A percentile compares a stretch with the other conserved stretches of the same genome.
These are phyloP conservation scores for Colossoma macropomum DNA, from an alignment of 2,113 vertebrate species.

Conservation along the genomic window DNA sequence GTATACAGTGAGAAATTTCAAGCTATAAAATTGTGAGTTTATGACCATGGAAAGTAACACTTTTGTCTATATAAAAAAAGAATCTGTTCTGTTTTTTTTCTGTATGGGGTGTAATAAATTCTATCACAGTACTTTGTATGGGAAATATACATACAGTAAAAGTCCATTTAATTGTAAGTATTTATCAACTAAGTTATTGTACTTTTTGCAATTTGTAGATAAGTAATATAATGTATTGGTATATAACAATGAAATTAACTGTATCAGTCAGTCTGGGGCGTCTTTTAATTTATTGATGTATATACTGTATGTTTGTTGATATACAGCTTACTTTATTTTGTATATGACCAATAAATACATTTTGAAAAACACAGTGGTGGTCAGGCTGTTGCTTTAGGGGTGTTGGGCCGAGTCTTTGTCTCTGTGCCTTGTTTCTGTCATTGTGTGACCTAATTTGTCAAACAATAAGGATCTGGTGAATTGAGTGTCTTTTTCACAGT, in stretches of 20 bases:
- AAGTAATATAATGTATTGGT: constrained; percentile 80
- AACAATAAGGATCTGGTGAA: constrained; percentile 22
- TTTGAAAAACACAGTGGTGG: constrained; percentile 78
- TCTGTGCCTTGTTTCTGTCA: neutral
- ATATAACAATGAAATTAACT: constrained; percentile 76
- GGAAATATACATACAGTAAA: constrained; percentile 75
- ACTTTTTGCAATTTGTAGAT: constrained; percentile 83
- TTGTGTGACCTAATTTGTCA: constrained; percentile 45
- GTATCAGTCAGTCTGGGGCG: constrained; percentile 78
- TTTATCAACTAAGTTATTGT: constrained; percentile 96
- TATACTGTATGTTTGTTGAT: constrained; percentile 95
- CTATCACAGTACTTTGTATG: constrained; percentile 77
- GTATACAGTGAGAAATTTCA: constrained; percentile 64
- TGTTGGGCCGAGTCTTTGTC: neutral
- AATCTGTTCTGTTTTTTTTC: constrained; percentile 74
- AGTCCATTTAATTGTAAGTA: constrained; percentile 83
- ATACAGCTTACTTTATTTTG: constrained; percentile 98
- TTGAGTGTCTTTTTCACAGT: constrained; percentile 11
- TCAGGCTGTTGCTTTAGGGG: neutral
- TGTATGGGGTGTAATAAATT: constrained; percentile 81
- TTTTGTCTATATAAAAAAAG: constrained; percentile 31
- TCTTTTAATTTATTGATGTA: constrained; percentile 97
- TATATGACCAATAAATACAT: constrained; percentile 99
- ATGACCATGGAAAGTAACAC: constrained; percentile 69
- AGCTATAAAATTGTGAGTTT: constrained; percentile 70